These are phyloP conservation scores for Mesocricetus auratus DNA, from an alignment of 2,113 vertebrate species.

Conservation along the genomic window DNA sequence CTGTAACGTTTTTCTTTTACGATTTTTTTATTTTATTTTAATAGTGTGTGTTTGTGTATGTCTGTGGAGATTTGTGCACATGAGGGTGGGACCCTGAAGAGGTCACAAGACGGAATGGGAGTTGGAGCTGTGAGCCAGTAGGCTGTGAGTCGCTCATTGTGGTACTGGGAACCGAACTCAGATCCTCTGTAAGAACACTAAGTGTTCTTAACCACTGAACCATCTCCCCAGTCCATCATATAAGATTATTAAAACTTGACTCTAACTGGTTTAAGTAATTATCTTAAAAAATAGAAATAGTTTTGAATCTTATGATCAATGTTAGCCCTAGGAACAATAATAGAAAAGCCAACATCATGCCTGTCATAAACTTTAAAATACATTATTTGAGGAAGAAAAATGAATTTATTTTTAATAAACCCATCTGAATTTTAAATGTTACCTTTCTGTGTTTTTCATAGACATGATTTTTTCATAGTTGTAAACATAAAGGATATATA, in stretches of 20 bases:
- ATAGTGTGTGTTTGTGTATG: not conserved
- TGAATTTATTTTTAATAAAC: not conserved
- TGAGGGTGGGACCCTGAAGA: no score
- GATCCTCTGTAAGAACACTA: not conserved
- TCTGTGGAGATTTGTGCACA: no score
- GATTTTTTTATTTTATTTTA: not conserved
- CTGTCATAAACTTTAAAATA: constrained; percentile 40
- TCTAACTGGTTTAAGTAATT: constrained; percentile 19
- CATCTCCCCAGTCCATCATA: no score
- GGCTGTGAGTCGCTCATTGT: accelerated
- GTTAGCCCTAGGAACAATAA: not conserved
- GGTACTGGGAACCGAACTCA: not conserved
- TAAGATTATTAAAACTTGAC: not conserved
- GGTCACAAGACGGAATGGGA: not conserved
- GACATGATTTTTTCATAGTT: not conserved
- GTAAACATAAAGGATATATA: not conserved
- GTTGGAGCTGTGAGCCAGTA: not conserved
- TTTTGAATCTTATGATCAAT: constrained; percentile 30
- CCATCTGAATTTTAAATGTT: not conserved
- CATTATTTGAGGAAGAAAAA: constrained; percentile 59
- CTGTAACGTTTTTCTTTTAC: not conserved
- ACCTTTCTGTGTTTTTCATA: constrained; percentile 20
- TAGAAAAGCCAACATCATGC: not conserved
- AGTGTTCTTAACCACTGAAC: not conserved
- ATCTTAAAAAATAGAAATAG: constrained; percentile 4